Base-by-base conservation (phyloP, 2,113 vertebrate species). In the Ailuropoda melanoleuca region DNA sequence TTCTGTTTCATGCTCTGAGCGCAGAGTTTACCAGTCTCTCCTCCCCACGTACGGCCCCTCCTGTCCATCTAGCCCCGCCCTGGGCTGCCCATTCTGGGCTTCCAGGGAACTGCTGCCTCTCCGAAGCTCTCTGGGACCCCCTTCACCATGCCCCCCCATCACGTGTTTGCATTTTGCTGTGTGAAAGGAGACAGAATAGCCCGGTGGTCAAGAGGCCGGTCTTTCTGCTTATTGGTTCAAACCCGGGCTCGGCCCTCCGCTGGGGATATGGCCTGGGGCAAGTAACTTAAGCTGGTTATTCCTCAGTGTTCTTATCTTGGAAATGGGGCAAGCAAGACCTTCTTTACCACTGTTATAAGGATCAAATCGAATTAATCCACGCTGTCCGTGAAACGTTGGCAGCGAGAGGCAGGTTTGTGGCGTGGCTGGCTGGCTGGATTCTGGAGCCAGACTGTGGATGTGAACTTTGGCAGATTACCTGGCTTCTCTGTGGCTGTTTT, bases 61-160 rank as follows among this genome's bases (percentile, higher is more conserved):
- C 56, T 55, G 24, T 17, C 53, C 39, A 4, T 29, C 13, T 1
- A 34, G 70, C 23, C 58, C 55, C 39, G 62, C 26, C 39, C 75
- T 34, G 31, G 48, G 62, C 14, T 9, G 53, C 31, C 50, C 62
- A 1, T 17, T n/a, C 23, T 58, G 46, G 4, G 4, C 8, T 8
- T 46, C 21, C 1, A n/a, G 48, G 14, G 60, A 23, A 23, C 11
- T 0, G 7, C 0, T 0, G 15, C 37, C 18, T 56, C 56, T 56
- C 19, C 4, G 64, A 26, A 31, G 64, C 12, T 37, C 26, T 39
- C 21, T 31, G 24, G 29, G 1, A 3, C 11, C 62, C 50, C 0
- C 60, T 50, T n/a, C 43, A 46, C 43, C 24, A 46, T 50, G n/a
- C 14, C 43, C 39, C 55, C 37, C 6, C 11, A 9, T 15, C 56